Evolutionary conservation across 2,113 vertebrate species (phyloP).

Genomic region (Columba livia): DNA sequence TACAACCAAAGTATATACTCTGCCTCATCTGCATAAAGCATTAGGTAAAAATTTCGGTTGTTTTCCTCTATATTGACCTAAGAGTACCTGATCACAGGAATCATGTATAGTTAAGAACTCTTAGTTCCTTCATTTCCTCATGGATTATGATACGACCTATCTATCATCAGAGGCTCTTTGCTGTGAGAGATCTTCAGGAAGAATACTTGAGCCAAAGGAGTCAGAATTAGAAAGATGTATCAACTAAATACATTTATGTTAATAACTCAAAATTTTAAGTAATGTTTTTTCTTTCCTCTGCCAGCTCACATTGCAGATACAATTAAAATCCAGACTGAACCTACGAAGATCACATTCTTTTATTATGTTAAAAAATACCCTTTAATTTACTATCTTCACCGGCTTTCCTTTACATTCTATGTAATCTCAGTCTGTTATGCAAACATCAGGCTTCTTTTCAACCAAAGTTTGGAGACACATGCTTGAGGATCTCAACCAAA

Average conservation of each 20-base stretch:
- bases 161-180: neutral
- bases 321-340: neutral
- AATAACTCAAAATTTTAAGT: neutral
- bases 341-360: neutral
- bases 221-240: rapidly evolving
- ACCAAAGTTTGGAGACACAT: neutral
- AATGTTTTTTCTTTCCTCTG: neutral
- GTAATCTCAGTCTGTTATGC: neutral
- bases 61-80: neutral
- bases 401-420: neutral
- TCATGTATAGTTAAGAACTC: neutral
- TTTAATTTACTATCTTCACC: neutral
- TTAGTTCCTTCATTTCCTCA: neutral
- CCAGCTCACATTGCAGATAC: neutral
- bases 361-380: neutral
- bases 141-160: neutral
- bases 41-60: neutral
- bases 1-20: neutral
- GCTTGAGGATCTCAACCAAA: neutral
- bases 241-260: neutral
- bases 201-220: neutral
- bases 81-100: neutral
- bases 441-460: neutral
- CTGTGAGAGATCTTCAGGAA: neutral
- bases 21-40: neutral